These are phyloP conservation scores for Solea solea DNA, from an alignment of 2,113 vertebrate species.

Conservation along the genomic window DNA sequence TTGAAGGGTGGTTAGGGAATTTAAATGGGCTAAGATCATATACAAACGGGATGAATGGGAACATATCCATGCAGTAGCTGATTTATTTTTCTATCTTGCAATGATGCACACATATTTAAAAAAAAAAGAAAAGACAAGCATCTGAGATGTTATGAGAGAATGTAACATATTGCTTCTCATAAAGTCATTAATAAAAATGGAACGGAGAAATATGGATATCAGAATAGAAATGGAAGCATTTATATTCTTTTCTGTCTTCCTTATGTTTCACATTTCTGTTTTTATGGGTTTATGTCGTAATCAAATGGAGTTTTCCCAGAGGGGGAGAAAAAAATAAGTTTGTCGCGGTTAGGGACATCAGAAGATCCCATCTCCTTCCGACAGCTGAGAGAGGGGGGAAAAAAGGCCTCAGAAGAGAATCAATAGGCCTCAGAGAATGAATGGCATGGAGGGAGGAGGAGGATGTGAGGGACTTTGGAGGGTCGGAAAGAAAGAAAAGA, in stretches of 20 bases:
- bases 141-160: background rate
- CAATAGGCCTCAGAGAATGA: constrained; percentile 48
- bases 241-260: constrained; percentile 24
- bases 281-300: constrained; percentile 28
- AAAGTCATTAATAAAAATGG: constrained; percentile 4
- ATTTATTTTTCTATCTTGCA: background rate
- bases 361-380: constrained; percentile 48
- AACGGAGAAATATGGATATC: background rate
- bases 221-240: background rate
- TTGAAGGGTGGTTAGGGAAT: background rate
- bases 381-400: constrained; percentile 38
- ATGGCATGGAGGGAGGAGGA: constrained; percentile 9
- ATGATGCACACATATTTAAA: background rate
- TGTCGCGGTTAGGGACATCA: constrained; percentile 44
- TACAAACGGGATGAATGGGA: background rate
- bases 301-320: constrained; percentile 23
- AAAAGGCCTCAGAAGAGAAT: constrained; percentile 40
- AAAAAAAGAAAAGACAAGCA: background rate
- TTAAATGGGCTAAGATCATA: background rate
- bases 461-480: constrained; percentile 5
- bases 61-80: background rate
- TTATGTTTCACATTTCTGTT: constrained; percentile 43
- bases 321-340: constrained; percentile 20
- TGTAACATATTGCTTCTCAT: background rate
- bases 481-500: constrained; percentile 15